These are phyloP conservation scores for Eristalis intricaria DNA, from an alignment of 2,888 invertebrate species.

Conservation along the genomic window DNA sequence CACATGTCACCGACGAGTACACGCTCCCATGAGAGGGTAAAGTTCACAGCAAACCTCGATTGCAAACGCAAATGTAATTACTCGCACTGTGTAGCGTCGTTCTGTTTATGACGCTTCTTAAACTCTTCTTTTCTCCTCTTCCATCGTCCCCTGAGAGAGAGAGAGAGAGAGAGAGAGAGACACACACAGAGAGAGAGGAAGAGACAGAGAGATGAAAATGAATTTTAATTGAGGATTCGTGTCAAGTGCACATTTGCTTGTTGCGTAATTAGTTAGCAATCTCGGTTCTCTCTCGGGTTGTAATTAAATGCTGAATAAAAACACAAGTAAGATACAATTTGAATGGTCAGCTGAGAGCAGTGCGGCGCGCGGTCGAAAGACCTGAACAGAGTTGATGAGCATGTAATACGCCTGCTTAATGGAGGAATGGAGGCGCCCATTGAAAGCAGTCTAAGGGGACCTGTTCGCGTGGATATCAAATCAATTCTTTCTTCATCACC, in stretches of 20 bases:
- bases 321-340: background rate
- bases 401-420: background rate
- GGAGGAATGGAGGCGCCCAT: background rate
- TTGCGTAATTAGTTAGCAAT: conserved; percentile 27
- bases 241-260: conserved; percentile 36
- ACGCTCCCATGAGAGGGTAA: background rate
- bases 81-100: background rate
- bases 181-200: background rate
- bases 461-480: no score
- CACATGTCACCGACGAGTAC: background rate
- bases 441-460: no score
- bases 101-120: background rate
- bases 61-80: background rate
- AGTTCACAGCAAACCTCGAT: background rate
- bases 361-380: background rate
- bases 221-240: conserved; percentile 41
- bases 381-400: background rate
- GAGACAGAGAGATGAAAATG: conserved; percentile 1
- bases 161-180: background rate
- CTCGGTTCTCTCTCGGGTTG: background rate
- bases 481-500: no score
- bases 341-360: background rate
- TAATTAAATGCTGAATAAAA: conserved; percentile 8
- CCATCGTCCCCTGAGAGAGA: background rate
- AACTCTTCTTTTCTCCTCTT: background rate